phyloP scores from a whole-genome alignment of 2,797 vertebrate species.

The Gallinago solitaria region DNA sequence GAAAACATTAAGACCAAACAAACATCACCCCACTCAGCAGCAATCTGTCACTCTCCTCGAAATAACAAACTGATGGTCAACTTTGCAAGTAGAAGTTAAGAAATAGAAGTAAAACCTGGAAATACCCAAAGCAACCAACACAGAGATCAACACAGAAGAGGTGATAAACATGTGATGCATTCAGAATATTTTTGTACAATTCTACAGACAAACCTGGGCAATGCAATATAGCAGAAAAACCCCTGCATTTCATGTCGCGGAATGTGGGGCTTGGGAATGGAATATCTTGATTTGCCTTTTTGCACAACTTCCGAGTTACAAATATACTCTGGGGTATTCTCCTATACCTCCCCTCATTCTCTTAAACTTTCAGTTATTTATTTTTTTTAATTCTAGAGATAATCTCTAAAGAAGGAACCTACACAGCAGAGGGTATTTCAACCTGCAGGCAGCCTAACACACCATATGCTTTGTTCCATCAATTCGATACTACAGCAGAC shows the following conservation, averaged over 20 bases:
- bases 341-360: neutral
- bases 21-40: neutral
- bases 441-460: neutral
- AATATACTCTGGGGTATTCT: neutral
- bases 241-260: neutral
- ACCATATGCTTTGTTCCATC: neutral
- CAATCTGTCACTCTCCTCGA: neutral
- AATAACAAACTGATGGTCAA: neutral
- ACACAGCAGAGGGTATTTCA: rapidly evolving
- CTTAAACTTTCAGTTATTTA: neutral
- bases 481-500: neutral
- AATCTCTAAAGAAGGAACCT: neutral
- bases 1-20: neutral
- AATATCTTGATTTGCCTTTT: neutral
- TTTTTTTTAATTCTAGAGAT: neutral
- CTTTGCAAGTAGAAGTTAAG: neutral
- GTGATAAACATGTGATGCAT: neutral
- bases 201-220: neutral
- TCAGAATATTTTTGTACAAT: neutral
- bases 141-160: neutral
- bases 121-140: neutral
- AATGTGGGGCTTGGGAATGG: neutral
- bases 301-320: neutral
- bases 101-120: neutral
- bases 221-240: neutral